Base-by-base conservation (phyloP, 2,797 vertebrate genomes). In the Botia kubotai region DNA sequence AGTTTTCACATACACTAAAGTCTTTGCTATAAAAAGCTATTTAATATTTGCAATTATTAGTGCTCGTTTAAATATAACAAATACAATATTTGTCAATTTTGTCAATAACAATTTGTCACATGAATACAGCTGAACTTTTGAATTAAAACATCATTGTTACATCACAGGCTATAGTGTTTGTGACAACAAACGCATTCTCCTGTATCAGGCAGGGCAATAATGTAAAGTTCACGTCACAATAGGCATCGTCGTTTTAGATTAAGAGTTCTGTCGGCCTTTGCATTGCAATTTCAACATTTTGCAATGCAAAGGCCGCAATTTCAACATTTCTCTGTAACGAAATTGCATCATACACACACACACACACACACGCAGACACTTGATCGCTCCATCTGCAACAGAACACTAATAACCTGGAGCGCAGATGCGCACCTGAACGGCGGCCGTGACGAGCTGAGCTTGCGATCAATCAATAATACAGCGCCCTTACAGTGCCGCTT, bases 391-490 rank as follows among this genome's bases (percentile, higher is more conserved):
- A 82, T 77, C 82, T 82, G 75, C 72, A 77, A 60, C 21, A 74
- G 26, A 53, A 76, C 50, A 23, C 52, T 79, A 75, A 80, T 74
- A 82, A 82, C 43, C 76, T 17, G 65, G 48, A 75, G 72, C 19
- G 29, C 43, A 74, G 71, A 79, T 75, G 60, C 36, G 21, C 62
- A 83, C 82, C 76, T 82, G 68, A 82, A 71, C 19, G 70, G 75
- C 36, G 78, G 39, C 75, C 55, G 58, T 84, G 77, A 84, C 74
- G 26, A 79, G 57, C 23, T 17, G 81, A 79, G 82, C 76, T 26
- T 84, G 70, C 85, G 86, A 84, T 92, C 89, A 88, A 88, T 92
- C 89, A 90, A 83, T 82, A 82, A 92, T 84, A 79, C 82, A 83
- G 83, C 73, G 72, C 80, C 81, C 83, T 85, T 79, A 87, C 69